A percentile compares a stretch with the other conserved stretches of the same genome.
phyloP scores from a whole-genome alignment of 2,797 vertebrate species.

The Sebastes paucispinis region DNA sequence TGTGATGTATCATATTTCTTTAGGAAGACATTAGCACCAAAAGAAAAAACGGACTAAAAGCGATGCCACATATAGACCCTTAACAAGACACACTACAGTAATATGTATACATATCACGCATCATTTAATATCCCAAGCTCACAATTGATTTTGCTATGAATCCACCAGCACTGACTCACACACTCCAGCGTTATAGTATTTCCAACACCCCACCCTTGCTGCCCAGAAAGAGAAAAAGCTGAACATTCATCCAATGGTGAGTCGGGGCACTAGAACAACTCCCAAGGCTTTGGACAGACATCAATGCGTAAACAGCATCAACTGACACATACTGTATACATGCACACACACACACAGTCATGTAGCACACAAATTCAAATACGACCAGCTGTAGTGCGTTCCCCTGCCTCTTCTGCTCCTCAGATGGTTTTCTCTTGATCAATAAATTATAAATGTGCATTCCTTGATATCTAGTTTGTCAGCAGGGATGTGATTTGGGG shows the following conservation, averaged over 20 bases:
- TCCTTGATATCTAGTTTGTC: background rate
- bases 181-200: background rate
- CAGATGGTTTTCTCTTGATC: slow-evolving; percentile 27
- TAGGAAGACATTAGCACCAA: background rate
- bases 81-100: background rate
- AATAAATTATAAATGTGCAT: slow-evolving; percentile 10
- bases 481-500: background rate
- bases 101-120: background rate
- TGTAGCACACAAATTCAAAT: slow-evolving; percentile 9
- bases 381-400: background rate
- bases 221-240: slow-evolving; percentile 21
- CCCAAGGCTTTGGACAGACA: slow-evolving; percentile 47
- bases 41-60: background rate
- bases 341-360: background rate
- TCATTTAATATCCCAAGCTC: background rate
- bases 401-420: slow-evolving; percentile 8
- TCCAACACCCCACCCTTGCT: slow-evolving; percentile 39
- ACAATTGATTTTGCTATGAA: background rate
- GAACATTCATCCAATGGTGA: slow-evolving; percentile 45
- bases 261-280: slow-evolving; percentile 42
- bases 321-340: background rate
- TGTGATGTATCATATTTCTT: background rate
- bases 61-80: background rate
- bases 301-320: slow-evolving; percentile 41
- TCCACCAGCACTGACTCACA: slow-evolving; percentile 5